Evolutionary conservation across 2,113 vertebrate genomes (phyloP), one percentile per base, ranked within the genome.

Genomic region (Glaucidium brasilianum): DNA sequence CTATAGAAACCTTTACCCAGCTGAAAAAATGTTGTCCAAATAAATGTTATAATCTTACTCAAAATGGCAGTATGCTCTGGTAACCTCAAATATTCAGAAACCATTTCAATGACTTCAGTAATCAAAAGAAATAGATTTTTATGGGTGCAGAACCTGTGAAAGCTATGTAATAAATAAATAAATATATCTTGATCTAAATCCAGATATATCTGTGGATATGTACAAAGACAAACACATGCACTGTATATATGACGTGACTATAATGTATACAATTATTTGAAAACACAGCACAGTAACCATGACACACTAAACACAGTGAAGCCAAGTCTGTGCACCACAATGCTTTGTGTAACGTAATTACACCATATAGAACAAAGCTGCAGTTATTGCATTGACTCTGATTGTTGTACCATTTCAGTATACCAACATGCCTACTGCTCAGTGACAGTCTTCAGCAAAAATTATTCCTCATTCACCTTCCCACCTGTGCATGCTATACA

Each of bases 391-490:
- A 32, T 10, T 43, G 3, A 12, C 49, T n/a, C 6, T 12, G 25
- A 20, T 37, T 0, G 2, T 5, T 59, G 20, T 45, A 71, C 6
- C 34, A 25, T 13, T 67, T 67, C 21, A 34, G 9, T 43, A 25
- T 14, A 49, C 8, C 15, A 66, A 45, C 10, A 16, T n/a, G 11
- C 32, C 85, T 72, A 41, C 22, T 56, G 16, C 41, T 49, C 11
- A 26, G 13, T 83, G 34, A 19, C 14, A 56, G 11, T 15, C 19
- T 68, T 73, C 25, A 85, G 49, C 2, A 82, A 79, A 74, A 94
- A 76, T 90, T 64, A 69, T 55, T 94, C 58, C 29, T 75, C 69
- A 15, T 93, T 97, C 84, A 89, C 49, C 49, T 95, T 94, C 39
- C 9, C 72, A 95, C 88, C 43, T 89, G 21, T 92, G 85, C 39